Evolutionary conservation across 2,888 invertebrate genomes (phyloP), one percentile per base, ranked within the genome.

Genomic region (Drosophila lacicola): DNA sequence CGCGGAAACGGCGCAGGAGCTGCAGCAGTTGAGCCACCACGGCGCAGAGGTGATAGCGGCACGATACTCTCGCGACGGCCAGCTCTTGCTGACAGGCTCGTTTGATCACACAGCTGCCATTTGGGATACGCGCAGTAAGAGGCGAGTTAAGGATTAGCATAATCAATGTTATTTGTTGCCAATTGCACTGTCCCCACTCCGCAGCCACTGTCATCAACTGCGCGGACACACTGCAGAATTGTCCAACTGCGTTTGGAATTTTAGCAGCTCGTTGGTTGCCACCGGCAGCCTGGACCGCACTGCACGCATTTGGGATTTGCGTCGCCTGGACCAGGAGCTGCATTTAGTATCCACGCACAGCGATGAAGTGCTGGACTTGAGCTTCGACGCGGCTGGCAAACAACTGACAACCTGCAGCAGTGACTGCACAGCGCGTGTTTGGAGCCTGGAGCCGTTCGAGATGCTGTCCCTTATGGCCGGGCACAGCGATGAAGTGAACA

Each of bases 31-130:
- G 72, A 84, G 82, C n/a, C 95, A 95, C 1, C 97, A 97, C 90
- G 94, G 95, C 1, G 96, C 95, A 1, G 96, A 96, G 92, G 95
- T 97, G 53, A 95, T 96, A 58, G 94, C 95, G 0, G 92, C 96
- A 11, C 94, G 95, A 81, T 96, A 96, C 88, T 95, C 95, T 84
- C 94, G 93, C 71, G 94, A 95, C 75, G 96, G 96, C 0, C 94
- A 94, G 79, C 92, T 95, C 51, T 92, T 97, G 68, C 94, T 97
- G 80, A 96, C 96, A 0, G 96, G 96, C 6, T 96, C 96, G 3
- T 97, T 97, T 90, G 97, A 97, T 89, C 94, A 95, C 68, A 96
- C 95, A 9, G 95, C 96, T 46, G 94, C 94, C 19, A 91, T 97
- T 75, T 97, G 96, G 96, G 96, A 97, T 90, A 94, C 94, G 4